Base-by-base conservation (phyloP, 2,113 vertebrate genomes). In the Bagarius yarrelli region DNA sequence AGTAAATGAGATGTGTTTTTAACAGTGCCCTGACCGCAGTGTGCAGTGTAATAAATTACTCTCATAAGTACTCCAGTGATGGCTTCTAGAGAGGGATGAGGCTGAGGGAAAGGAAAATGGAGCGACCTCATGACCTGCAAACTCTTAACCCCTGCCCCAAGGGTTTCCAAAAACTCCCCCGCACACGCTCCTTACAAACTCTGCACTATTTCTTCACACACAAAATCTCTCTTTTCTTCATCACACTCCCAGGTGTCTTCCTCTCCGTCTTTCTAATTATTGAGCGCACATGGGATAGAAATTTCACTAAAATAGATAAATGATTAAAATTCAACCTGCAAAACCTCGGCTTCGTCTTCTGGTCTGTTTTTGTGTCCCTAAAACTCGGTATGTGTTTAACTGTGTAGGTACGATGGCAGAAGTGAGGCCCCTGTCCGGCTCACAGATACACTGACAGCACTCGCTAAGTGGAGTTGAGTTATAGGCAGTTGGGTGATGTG, bases 401-500 rank as follows among this genome's bases (percentile, higher is more conserved):
- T 73, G 47, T 50, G 60, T 73, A 56, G 32, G 44, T 50, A 67
- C 30, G 64, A 50, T 23, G 71, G 80, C 81, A 69, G 73, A 53
- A 76, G 83, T 83, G 90, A 85, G 78, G 75, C 85, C 77, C 80
- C 86, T 53, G 87, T 78, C 81, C 83, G 81, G 88, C 85, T 85
- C 91, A 91, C 88, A 89, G 90, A 90, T 91, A 90, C 76, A 90
- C 85, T 93, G 93, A 94, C 92, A 93, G 84, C 90, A 80, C 85
- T 88, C 85, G 91, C 91, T 94, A 94, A 94, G 92, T 94, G 92
- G 93, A 91, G 91, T 90, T 94, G 93, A 94, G 90, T 94, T 94
- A 94, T 92, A 91, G 89, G 91, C 92, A 92, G 92, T 91, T 91
- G 91, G 91, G 87, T 83, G 92, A 93, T 92, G 91, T 93, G 93